Base-by-base conservation (phyloP, 2,888 invertebrate genomes). In the Tetragonisca angustula region DNA sequence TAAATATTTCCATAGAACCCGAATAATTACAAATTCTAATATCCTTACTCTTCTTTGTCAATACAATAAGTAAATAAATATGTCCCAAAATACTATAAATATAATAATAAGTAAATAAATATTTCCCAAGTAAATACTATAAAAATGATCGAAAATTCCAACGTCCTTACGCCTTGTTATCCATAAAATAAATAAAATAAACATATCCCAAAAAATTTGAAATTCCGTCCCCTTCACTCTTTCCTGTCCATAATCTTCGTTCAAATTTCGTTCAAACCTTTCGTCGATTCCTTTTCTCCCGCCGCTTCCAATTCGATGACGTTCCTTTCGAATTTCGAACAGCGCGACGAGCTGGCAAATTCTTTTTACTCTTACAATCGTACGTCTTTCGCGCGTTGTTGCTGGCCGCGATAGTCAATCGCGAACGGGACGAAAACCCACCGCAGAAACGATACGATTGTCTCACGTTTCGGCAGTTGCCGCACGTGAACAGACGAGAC, bases 401-500 rank as follows among this genome's bases (percentile, higher is more conserved):
- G 11, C 15, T 36, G 4, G 17, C 21, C 4, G 50, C n/a, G 61
- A 73, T 62, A 32, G 50, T 73, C 32, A 50, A 61, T 21, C 43
- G 21, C 43, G 21, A 69, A 4, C 49, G 73, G 6, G 21, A 17
- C 24, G 21, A 70, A 11, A 43, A 83, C 27, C 75, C 71, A 76
- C 69, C 78, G 76, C 76, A 67, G 52, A 81, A 79, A 79, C 81
- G 81, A 87, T 81, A 74, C 71, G 84, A 76, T 64, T 84, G 84
- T 76, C 68, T 77, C 76, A 81, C 87, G 77, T 85, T 85, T 79
- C 81, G 87, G 77, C 81, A 76, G 84, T 74, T 85, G 50, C 76
- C 81, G 76, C 88, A 80, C 89, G 84, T 84, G 84, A 88, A 62
- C 71, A 75, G 81, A 81, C 81, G 21, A 79, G 64, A 85, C 86